Evolutionary conservation across 2,888 invertebrate genomes (phyloP), one percentile per base, ranked within the genome.

Genomic region (Pollenia labialis): DNA sequence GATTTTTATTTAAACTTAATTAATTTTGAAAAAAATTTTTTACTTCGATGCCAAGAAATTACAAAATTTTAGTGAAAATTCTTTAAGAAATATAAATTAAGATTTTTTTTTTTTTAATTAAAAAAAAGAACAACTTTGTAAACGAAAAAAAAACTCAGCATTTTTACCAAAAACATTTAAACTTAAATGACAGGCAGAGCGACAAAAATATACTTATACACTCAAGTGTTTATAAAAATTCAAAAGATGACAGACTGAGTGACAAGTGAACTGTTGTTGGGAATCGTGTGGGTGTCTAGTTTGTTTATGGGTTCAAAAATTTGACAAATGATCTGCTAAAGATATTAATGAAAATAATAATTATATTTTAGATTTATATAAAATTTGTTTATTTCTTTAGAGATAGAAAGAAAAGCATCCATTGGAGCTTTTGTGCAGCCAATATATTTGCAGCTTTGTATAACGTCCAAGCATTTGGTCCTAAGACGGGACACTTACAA

Each of bases 1-100:
- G 86, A 88, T 85, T 86, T 79, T 82, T 68, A 66, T 52, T 54
- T 44, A 69, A 32, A 18, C 12, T 42, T 16, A 42, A 6, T 52
- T 23, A n/a, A 23, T 40, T 18, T 46, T 9, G 4, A 48, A 66
- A 12, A 32, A 23, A 16, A 4, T 10, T 23, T 12, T n/a, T 42
- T 54, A 42, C 42, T 11, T 18, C 18, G 54, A 54, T 71, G 69
- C 42, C 69, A 71, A 48, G 46, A 66, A 32, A 32, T 64, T 64
- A 44, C 23, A 23, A 66, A 23, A 32, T 66, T 66, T 64, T 11
- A 12, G 2, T 66, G 18, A 14, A 48, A 1, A 23, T 14, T 9
- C 4, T 46, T 64, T 64, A 16, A 14, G 16, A 11, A 64, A 16
- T 66, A 44, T 18, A 18, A 64, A 66, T 12, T 1, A 14, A 9